phyloP scores from a whole-genome alignment of 2,113 vertebrate genomes.

The Cygnus atratus region DNA sequence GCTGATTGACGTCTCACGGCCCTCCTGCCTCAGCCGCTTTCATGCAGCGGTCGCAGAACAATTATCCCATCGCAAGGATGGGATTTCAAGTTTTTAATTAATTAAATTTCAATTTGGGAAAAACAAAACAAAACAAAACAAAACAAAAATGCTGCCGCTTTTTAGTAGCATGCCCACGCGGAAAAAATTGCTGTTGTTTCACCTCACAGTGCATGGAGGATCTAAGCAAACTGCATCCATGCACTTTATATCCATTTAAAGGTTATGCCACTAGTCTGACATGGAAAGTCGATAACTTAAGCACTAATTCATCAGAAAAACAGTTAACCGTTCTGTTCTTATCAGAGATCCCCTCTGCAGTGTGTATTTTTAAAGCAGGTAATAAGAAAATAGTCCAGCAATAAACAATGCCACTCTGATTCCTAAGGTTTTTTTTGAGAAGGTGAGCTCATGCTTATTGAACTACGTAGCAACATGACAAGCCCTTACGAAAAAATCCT shows the following conservation, averaged over 20 bases:
- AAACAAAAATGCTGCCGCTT: neutral
- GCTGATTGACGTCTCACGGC: neutral
- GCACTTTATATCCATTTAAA: neutral
- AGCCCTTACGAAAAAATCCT: slow-evolving; percentile 8
- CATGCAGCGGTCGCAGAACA: accelerated
- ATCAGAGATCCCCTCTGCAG: neutral
- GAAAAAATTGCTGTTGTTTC: slow-evolving; percentile 17
- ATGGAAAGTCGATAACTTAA: neutral
- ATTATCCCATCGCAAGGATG: neutral
- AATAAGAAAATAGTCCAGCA: neutral
- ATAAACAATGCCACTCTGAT: slow-evolving; percentile 2
- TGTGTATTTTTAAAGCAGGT: neutral
- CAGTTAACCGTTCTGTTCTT: neutral
- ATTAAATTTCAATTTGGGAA: neutral
- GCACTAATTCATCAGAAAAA: neutral
- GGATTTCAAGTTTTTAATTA: neutral
- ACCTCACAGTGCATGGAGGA: neutral
- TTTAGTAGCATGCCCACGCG: neutral
- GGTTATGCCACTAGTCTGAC: neutral
- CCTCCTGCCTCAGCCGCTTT: neutral
- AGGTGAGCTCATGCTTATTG: neutral
- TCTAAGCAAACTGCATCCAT: neutral
- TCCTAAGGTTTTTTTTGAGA: neutral
- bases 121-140: neutral
- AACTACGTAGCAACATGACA: neutral